phyloP scores from a whole-genome alignment of 2,888 invertebrate species.

The Coelinius sp. region DNA sequence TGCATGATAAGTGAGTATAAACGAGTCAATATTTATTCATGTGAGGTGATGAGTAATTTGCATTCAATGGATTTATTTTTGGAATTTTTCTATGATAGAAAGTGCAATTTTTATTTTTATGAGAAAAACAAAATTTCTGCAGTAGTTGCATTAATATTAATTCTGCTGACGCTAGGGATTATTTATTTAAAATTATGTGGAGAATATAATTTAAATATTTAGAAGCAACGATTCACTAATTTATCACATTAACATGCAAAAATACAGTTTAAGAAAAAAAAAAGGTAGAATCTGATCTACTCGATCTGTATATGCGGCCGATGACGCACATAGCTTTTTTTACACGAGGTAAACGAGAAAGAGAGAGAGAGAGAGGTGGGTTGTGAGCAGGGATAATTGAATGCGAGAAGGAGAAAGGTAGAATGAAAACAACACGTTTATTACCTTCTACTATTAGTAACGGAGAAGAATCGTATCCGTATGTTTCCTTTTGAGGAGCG shows the following conservation, averaged over 20 bases:
- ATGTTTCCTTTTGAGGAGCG: constrained; percentile 60
- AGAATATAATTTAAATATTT: not conserved
- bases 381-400: not conserved
- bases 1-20: not conserved
- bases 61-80: not conserved
- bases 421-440: constrained; percentile 11
- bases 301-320: constrained; percentile 35
- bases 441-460: constrained; percentile 7
- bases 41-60: not conserved
- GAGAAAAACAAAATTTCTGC: too few species aligned
- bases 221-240: too few species aligned
- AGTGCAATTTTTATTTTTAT: too few species aligned
- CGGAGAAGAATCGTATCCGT: constrained; percentile 40
- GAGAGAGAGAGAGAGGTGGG: constrained; percentile 26
- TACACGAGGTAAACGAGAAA: constrained; percentile 57
- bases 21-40: not conserved
- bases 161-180: too few species aligned
- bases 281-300: not conserved
- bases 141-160: too few species aligned
- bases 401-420: constrained; percentile 6
- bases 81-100: too few species aligned
- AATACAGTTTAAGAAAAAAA: not conserved
- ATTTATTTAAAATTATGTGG: not conserved
- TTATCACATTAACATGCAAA: not conserved
- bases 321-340: constrained; percentile 54